Conservation (phyloP, 2,888 invertebrate genomes). For the Lutraria lutraria region DNA sequence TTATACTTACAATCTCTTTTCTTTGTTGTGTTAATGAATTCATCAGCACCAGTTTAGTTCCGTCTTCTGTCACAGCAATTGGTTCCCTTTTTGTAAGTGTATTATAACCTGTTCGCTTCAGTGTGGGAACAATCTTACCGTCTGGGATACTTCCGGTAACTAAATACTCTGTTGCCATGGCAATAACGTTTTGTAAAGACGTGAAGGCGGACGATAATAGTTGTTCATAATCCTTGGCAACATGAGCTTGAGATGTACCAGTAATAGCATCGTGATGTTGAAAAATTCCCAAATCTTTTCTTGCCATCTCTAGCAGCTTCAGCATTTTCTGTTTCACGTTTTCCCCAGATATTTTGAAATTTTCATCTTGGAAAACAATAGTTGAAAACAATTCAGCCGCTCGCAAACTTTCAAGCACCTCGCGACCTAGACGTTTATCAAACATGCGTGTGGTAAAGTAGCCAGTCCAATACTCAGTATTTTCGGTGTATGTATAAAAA, state of each 20-base stretch:
- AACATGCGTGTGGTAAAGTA: constrained; percentile 93
- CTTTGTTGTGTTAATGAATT: constrained; percentile 61
- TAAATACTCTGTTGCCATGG: constrained; percentile 45
- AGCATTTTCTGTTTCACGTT: constrained; percentile 38
- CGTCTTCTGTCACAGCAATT: constrained; percentile 28
- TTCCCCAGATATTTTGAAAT: neutral
- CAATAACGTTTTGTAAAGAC: constrained; percentile 49
- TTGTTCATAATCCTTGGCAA: constrained; percentile 94
- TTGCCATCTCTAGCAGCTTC: constrained; percentile 87
- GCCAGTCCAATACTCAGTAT: constrained; percentile 96
- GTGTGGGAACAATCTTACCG: constrained; percentile 23
- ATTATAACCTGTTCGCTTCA: constrained; percentile 39
- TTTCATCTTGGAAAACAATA: constrained; percentile 62
- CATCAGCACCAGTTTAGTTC: constrained; percentile 55
- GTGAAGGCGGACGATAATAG: constrained; percentile 70
- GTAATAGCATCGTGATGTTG: constrained; percentile 99
- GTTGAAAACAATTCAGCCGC: constrained; percentile 80
- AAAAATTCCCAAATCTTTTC: constrained; percentile 95
- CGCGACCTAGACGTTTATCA: constrained; percentile 90
- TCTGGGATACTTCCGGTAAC: neutral
- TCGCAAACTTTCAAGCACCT: constrained; percentile 86
- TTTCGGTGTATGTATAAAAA: constrained; percentile 97
- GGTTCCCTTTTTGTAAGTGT: constrained; percentile 49
- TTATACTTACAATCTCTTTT: constrained; percentile 51
- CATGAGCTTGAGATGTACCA: constrained; percentile 96